Evolutionary conservation across 2,888 invertebrate genomes (phyloP).

Genomic region (Pandemis heparana): DNA sequence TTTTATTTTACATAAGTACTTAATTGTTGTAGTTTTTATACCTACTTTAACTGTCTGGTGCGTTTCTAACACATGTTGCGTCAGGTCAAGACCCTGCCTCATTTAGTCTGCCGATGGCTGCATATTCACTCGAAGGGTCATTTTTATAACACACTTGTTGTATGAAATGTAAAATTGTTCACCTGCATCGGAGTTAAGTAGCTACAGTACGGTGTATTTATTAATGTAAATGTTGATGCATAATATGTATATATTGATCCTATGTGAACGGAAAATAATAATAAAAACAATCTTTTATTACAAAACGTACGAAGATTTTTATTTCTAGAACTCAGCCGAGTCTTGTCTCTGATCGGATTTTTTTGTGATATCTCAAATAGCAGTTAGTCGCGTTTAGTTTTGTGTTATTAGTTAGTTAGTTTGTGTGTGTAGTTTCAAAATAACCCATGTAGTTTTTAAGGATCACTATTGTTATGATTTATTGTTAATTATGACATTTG

Average conservation of each 20-base stretch:
- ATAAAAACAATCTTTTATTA: constrained; percentile 82
- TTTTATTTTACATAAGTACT: neutral
- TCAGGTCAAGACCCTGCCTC: neutral
- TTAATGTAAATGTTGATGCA: constrained; percentile 81
- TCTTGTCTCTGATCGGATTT: constrained; percentile 80
- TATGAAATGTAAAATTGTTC: constrained; percentile 69
- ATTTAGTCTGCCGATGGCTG: constrained; percentile 43
- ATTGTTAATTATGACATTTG: constrained; percentile 46
- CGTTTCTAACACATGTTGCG: neutral
- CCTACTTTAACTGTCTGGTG: neutral
- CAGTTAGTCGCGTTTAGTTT: constrained; percentile 62
- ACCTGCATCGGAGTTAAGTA: constrained; percentile 65
- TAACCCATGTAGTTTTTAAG: constrained; percentile 43
- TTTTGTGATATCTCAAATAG: constrained; percentile 50
- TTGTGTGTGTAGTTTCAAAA: constrained; percentile 35
- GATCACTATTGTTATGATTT: constrained; percentile 38
- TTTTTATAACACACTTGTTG: constrained; percentile 73
- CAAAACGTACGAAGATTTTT: constrained; percentile 75
- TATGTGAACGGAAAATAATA: constrained; percentile 79
- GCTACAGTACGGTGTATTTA: constrained; percentile 72
- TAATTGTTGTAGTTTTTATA: neutral
- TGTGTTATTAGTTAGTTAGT: neutral
- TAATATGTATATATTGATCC: constrained; percentile 85
- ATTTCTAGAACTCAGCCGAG: constrained; percentile 64
- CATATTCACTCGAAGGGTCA: constrained; percentile 66